These are phyloP conservation scores for Chloropsis cyanopogon DNA, from an alignment of 2,113 vertebrate genomes.

Conservation along the genomic window DNA sequence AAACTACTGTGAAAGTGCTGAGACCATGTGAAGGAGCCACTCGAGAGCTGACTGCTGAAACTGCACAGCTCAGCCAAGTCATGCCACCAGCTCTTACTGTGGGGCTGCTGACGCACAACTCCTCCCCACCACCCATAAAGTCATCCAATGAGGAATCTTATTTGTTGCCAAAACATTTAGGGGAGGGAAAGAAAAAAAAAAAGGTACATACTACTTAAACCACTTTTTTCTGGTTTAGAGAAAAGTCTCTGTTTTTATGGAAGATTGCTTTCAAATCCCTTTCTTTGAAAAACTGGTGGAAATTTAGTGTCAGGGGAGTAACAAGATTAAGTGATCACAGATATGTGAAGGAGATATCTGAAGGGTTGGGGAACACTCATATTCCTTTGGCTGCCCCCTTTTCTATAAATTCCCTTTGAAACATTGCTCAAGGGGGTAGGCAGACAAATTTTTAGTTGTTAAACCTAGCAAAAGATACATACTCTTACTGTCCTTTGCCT, in stretches of 20 bases:
- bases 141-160: not conserved
- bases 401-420: not conserved
- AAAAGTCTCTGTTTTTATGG: not conserved
- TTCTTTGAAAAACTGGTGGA: not conserved
- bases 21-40: not conserved
- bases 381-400: not conserved
- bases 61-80: not conserved
- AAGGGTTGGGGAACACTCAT: not conserved
- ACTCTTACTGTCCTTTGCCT: not conserved
- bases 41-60: not conserved
- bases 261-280: not conserved
- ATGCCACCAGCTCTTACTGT: not conserved
- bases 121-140: not conserved
- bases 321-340: not conserved
- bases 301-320: not conserved
- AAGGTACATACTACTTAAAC: not conserved
- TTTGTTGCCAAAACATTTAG: not conserved
- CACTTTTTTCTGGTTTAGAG: not conserved
- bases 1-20: slow-evolving; percentile 1
- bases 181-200: not conserved
- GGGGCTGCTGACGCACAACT: not conserved
- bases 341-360: not conserved
- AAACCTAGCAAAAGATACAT: not conserved
- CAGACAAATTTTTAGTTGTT: not conserved
- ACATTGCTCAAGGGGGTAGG: not conserved